Conservation (phyloP, 2,888 invertebrate species). For the Tipula lateralis region DNA sequence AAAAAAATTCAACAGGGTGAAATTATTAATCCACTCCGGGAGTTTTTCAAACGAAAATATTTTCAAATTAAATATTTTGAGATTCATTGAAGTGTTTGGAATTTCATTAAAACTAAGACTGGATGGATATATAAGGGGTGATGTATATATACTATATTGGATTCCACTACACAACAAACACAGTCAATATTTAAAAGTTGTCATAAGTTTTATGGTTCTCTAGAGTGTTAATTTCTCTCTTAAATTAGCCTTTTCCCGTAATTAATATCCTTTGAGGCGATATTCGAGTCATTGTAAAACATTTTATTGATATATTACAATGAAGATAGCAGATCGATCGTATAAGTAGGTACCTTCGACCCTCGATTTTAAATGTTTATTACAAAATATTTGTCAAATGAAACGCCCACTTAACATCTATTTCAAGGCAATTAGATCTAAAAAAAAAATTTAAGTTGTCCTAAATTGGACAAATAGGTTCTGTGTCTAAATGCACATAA, state of each 20-base stretch:
- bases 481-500: not conserved
- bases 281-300: not conserved
- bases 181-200: not conserved
- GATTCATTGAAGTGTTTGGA: slow-evolving; percentile 25
- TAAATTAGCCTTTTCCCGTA: not conserved
- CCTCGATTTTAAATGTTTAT: not conserved
- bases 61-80: slow-evolving; percentile 3
- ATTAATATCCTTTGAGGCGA: not conserved
- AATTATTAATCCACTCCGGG: slow-evolving; percentile 1
- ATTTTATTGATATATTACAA: not conserved
- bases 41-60: slow-evolving; percentile 4
- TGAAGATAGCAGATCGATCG: not conserved
- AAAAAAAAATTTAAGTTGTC: not conserved
- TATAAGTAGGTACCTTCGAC: not conserved
- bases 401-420: not conserved
- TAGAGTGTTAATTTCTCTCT: not conserved
- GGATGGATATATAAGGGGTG: not conserved
- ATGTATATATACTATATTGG: not conserved
- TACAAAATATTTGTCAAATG: not conserved
- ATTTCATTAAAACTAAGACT: slow-evolving; percentile 27
- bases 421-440: not conserved
- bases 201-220: not conserved
- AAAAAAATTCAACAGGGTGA: not conserved
- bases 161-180: not conserved
- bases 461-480: not conserved